Evolutionary conservation across 2,888 invertebrate species (phyloP), one percentile per base, ranked within the genome.

Genomic region (Epirrhoe alternata): DNA sequence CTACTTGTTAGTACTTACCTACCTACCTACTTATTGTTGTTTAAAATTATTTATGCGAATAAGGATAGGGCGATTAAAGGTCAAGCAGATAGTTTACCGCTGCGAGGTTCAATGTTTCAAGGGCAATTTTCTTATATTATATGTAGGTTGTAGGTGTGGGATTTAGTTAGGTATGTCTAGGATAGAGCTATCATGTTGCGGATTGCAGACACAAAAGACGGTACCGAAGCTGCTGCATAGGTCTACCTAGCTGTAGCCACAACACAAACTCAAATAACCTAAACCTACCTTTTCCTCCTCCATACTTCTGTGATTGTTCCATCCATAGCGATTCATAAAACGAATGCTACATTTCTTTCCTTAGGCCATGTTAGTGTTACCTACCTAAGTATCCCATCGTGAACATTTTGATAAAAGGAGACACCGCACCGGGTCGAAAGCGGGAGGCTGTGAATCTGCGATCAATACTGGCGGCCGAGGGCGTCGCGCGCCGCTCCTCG

Each of bases 381-480:
- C n/a, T n/a, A 71, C 12, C 53, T 61, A 69, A 68, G 57, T 62
- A 56, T 51, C 35, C 14, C 51, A 49, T 33, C 16, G 14, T 24
- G 50, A 64, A 63, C 55, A 59, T 62, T 80, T 71, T 74, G 74
- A 73, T 74, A 71, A 73, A 74, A 72, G 75, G 74, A 78, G 77
- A 77, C 78, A 75, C 70, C 75, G 66, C 64, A n/a, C n/a, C n/a
- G 66, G 72, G 68, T 64, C 72, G 78, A 74, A 73, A 75, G 78
- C 79, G 86, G 83, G 86, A 85, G 86, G 85, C 85, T 86, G 87
- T 80, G 89, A 86, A 78, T 79, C 79, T 86, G 86, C 92, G 92
- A 93, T 93, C 92, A 88, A 90, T 88, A 90, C 84, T 81, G 69
- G 76, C 72, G 78, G 70, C 76, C 76, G 73, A 76, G 76, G 76